Evolutionary conservation across 2,113 vertebrate species (phyloP).

Genomic region (Aptenodytes forsteri): DNA sequence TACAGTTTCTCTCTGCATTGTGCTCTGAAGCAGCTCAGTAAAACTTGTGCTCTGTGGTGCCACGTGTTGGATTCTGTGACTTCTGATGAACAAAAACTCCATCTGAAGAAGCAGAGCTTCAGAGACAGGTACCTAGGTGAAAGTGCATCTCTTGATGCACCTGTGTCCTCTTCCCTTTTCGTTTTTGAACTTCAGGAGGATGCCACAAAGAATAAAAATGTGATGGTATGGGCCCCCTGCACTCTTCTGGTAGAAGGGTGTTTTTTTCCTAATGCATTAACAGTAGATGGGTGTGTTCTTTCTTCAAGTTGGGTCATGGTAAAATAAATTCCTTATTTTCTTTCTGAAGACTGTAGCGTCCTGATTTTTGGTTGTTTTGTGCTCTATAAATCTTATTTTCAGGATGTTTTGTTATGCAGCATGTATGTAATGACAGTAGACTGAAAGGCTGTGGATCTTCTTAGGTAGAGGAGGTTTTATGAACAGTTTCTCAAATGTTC

Average conservation of each 20-base stretch:
- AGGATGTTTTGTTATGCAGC: not conserved
- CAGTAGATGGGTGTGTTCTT: not conserved
- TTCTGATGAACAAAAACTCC: not conserved
- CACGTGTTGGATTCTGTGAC: accelerated
- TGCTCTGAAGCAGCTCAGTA: not conserved
- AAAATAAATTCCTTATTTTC: not conserved
- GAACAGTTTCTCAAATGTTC: not conserved
- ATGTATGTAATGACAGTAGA: accelerated
- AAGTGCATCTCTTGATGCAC: not conserved
- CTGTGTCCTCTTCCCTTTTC: not conserved
- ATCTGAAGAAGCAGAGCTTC: not conserved
- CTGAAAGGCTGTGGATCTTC: not conserved
- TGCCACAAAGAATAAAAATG: not conserved
- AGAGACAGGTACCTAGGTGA: not conserved
- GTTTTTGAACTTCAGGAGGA: not conserved
- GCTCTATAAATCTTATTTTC: not conserved
- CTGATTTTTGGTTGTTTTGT: not conserved
- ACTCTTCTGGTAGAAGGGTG: not conserved
- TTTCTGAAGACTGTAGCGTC: not conserved
- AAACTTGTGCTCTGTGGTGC: not conserved
- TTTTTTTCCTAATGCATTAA: not conserved
- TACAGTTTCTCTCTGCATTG: not conserved
- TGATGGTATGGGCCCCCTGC: not conserved
- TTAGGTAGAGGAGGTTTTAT: not conserved
- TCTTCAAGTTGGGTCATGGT: not conserved